These are phyloP conservation scores for Dinocampus coccinellae DNA, from an alignment of 2,888 invertebrate species.

Conservation along the genomic window DNA sequence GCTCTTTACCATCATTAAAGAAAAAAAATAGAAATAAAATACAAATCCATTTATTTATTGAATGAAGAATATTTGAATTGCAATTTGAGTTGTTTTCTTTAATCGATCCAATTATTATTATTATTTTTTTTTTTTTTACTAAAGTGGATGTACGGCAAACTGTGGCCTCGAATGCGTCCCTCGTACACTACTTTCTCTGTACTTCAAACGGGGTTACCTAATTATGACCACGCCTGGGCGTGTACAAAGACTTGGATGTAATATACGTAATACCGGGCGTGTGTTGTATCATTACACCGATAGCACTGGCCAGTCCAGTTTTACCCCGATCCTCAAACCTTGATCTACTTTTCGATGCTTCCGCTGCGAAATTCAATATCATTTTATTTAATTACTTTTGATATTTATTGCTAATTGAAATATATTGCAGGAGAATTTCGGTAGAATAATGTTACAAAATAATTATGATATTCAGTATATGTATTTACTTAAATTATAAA, in stretches of 20 bases:
- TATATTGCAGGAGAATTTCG: not conserved
- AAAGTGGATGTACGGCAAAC: not conserved
- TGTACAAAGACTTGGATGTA: conserved; percentile 6
- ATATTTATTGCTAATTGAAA: not conserved
- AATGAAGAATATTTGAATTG: conserved; percentile 31
- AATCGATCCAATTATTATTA: not conserved
- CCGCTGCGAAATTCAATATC: conserved; percentile 18
- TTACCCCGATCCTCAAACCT: conserved; percentile 24
- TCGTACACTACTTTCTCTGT: conserved; percentile 31
- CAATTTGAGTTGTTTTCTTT: not conserved
- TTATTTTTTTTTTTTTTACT: not conserved
- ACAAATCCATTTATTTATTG: conserved; percentile 32
- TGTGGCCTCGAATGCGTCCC: conserved; percentile 19
- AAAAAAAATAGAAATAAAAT: too few relatives aligned
- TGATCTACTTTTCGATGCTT: conserved; percentile 33
- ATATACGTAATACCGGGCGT: conserved; percentile 27
- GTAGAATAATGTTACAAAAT: too few relatives aligned
- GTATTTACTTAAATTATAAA: too few relatives aligned
- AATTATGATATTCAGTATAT: too few relatives aligned
- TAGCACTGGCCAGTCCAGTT: conserved; percentile 8
- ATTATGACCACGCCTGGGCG: conserved; percentile 37
- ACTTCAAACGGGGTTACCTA: conserved; percentile 31
- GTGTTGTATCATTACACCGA: conserved; percentile 24
- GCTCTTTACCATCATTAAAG: conserved; percentile 39
- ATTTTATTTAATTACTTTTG: not conserved